These are phyloP conservation scores for Drosophila tristis DNA, from an alignment of 1,140 invertebrate species.

Conservation along the genomic window DNA sequence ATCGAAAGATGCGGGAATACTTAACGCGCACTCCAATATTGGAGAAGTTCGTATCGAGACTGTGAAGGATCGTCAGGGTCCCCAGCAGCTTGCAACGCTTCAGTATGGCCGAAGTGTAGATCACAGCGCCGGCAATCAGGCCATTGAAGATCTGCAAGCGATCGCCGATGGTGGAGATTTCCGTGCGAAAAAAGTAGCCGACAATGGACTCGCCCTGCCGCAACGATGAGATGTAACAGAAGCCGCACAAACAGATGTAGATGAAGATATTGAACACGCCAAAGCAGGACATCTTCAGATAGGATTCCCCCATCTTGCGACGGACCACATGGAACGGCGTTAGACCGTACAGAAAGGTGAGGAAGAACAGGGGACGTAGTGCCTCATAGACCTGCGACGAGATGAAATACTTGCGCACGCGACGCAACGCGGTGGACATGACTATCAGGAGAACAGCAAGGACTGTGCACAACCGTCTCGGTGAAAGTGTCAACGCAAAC, in stretches of 20 bases:
- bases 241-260: slow-evolving; percentile 58
- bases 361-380: slow-evolving; percentile 69
- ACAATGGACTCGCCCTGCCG: slow-evolving; percentile 70
- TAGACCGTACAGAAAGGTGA: slow-evolving; percentile 68
- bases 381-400: slow-evolving; percentile 76
- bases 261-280: slow-evolving; percentile 73
- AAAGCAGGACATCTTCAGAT: slow-evolving; percentile 62
- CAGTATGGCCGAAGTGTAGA: slow-evolving; percentile 65
- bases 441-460: slow-evolving; percentile 17
- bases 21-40: slow-evolving; percentile 64
- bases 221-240: slow-evolving; percentile 68
- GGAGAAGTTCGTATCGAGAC: slow-evolving; percentile 65
- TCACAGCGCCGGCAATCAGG: slow-evolving; percentile 60
- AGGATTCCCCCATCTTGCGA: slow-evolving; percentile 65
- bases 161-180: slow-evolving; percentile 72
- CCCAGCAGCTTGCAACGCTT: slow-evolving; percentile 63
- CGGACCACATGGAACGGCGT: slow-evolving; percentile 71
- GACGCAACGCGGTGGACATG: slow-evolving; percentile 56
- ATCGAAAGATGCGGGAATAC: slow-evolving; percentile 68
- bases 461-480: slow-evolving; percentile 52
- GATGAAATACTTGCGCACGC: slow-evolving; percentile 74
- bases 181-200: slow-evolving; percentile 72
- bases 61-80: slow-evolving; percentile 58
- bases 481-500: slow-evolving; percentile 55
- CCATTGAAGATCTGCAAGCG: slow-evolving; percentile 72